Evolutionary conservation across 1,140 invertebrate genomes (phyloP).

Genomic region (Papilio xuthus): DNA sequence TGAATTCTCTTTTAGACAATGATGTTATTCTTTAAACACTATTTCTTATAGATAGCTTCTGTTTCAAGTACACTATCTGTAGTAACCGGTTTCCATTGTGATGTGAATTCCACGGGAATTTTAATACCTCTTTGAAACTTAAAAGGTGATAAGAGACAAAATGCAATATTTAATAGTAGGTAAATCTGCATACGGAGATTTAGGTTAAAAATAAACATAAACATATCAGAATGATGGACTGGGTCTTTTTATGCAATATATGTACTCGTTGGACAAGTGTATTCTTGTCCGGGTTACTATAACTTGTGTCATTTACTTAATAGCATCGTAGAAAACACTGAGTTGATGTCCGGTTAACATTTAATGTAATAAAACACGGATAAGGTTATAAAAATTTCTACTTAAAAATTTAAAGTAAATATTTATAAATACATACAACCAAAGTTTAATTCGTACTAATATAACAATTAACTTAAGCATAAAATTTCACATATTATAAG

Average conservation of each 20-base stretch:
- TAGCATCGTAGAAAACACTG: neutral
- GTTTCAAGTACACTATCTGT: neutral
- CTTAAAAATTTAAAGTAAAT: too few relatives aligned
- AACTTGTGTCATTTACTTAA: neutral
- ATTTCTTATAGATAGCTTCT: neutral
- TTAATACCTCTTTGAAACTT: too few relatives aligned
- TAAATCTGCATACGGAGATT: neutral
- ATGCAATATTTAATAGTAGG: too few relatives aligned
- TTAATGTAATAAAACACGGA: too few relatives aligned
- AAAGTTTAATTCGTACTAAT: too few relatives aligned
- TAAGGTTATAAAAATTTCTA: too few relatives aligned
- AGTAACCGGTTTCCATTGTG: neutral
- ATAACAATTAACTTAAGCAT: too few relatives aligned
- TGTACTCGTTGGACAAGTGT: neutral
- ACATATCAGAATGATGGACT: neutral
- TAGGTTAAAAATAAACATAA: neutral
- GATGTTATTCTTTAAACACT: neutral
- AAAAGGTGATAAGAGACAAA: too few relatives aligned
- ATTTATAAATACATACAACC: too few relatives aligned
- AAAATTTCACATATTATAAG: too few relatives aligned
- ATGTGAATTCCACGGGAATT: neutral
- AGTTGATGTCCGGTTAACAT: constrained; percentile 7
- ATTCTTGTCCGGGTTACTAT: neutral
- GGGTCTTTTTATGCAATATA: neutral
- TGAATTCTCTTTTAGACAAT: neutral